Evolutionary conservation across 2,113 vertebrate genomes (phyloP).

Genomic region (Puffinus mauretanicus): DNA sequence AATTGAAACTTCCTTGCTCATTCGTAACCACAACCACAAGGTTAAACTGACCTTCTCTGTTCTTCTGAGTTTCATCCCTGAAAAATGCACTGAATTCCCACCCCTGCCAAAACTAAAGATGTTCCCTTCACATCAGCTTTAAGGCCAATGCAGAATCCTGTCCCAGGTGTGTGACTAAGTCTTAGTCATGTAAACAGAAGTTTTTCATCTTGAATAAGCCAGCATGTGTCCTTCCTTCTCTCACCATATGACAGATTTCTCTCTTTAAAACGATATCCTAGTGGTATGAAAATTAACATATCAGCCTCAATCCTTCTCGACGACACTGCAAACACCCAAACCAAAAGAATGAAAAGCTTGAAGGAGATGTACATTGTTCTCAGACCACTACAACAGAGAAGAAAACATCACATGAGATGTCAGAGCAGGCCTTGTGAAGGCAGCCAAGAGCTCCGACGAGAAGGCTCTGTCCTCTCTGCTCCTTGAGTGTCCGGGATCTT

Average conservation of each 20-base stretch:
- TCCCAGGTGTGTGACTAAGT: conserved; percentile 75
- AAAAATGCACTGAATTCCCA: conserved; percentile 71
- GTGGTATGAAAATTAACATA: not conserved
- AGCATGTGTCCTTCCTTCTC: conserved; percentile 11
- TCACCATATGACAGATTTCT: not conserved
- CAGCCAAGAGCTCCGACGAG: not conserved
- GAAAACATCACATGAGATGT: not conserved
- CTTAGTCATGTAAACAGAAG: conserved; percentile 73
- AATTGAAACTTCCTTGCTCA: conserved; percentile 71
- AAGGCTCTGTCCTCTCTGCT: not conserved
- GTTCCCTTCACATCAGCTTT: conserved; percentile 59
- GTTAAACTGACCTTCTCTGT: conserved; percentile 72
- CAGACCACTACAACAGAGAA: not conserved
- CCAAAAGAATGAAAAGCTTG: conserved; percentile 15
- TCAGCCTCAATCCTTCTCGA: not conserved
- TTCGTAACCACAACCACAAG: conserved; percentile 74
- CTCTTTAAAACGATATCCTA: not conserved
- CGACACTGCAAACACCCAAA: conserved; percentile 5
- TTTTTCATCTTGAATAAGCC: conserved; percentile 58
- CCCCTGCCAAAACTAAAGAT: conserved; percentile 55
- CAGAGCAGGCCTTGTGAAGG: not conserved
- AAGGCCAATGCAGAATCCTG: conserved; percentile 49
- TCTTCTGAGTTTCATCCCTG: conserved; percentile 71
- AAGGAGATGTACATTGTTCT: not conserved
- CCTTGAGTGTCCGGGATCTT: not conserved